phyloP scores from a whole-genome alignment of 2,113 vertebrate genomes.

The Anthoscopus minutus region DNA sequence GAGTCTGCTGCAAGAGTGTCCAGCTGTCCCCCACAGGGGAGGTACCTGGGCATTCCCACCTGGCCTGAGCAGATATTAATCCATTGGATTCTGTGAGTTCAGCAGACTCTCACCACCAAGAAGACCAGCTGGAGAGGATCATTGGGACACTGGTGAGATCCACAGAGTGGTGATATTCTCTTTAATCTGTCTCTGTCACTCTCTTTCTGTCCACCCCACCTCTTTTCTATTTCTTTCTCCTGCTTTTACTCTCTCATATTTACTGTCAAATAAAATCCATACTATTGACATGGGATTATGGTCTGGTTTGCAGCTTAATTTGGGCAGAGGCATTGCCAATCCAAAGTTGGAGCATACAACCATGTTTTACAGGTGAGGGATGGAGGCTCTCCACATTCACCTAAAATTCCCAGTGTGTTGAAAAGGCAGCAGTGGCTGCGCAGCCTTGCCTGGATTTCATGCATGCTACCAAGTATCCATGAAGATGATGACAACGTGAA shows the following conservation, averaged over 20 bases:
- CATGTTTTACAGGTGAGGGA: neutral
- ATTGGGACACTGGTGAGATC: accelerated
- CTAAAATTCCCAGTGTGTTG: neutral
- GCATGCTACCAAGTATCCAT: neutral
- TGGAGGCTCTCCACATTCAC: neutral
- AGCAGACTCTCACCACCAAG: neutral
- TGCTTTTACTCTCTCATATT: neutral
- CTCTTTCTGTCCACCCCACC: neutral
- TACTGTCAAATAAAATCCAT: neutral
- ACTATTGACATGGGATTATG: neutral
- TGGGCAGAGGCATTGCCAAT: neutral
- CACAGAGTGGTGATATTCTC: neutral
- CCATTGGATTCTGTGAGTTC: neutral
- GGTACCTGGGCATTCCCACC: neutral
- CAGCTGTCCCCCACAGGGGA: accelerated
- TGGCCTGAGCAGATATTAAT: neutral
- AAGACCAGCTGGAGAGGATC: neutral
- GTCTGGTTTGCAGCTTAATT: neutral
- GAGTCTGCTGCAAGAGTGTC: neutral
- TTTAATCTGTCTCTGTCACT: neutral
- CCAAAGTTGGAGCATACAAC: neutral
- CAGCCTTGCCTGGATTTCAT: neutral
- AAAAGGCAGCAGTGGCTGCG: neutral
- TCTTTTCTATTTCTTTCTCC: neutral
- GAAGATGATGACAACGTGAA: neutral